phyloP scores from a whole-genome alignment of 2,113 vertebrate species.

The Mandrillus leucophaeus region DNA sequence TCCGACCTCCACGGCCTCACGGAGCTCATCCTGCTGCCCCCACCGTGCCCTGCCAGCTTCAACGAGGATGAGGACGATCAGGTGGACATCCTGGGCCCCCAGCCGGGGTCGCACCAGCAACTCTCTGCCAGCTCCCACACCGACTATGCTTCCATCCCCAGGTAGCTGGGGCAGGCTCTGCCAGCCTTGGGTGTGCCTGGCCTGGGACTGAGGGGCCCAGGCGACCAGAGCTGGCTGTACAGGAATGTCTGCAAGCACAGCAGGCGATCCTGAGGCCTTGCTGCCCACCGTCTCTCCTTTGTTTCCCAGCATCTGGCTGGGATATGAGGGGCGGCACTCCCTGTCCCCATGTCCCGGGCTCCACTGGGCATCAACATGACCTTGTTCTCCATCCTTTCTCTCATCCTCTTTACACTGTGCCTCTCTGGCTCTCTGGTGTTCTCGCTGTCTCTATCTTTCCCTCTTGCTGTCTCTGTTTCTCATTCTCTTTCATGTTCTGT shows the following conservation, averaged over 20 bases:
- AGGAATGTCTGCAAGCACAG: rapidly evolving
- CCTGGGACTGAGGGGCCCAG: neutral
- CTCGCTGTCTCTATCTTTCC: constrained; percentile 80
- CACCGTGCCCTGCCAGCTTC: neutral
- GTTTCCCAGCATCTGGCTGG: neutral
- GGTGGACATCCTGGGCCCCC: constrained; percentile 71
- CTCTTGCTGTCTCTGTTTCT: constrained; percentile 84
- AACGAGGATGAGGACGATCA: constrained; percentile 75
- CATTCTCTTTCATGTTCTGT: constrained; percentile 81
- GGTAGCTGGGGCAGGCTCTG: constrained; percentile 32
- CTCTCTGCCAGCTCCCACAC: constrained; percentile 54
- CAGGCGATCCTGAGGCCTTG: rapidly evolving
- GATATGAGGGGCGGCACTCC: rapidly evolving
- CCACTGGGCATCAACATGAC: neutral
- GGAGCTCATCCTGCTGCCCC: constrained; percentile 87
- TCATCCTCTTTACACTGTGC: constrained; percentile 79
- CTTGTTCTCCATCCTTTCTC: constrained; percentile 76
- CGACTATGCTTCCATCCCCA: constrained; percentile 88
- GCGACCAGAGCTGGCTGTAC: neutral
- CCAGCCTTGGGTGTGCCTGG: neutral
- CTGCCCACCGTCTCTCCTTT: neutral
- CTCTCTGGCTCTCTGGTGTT: constrained; percentile 81
- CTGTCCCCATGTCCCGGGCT: neutral
- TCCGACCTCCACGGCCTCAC: constrained; percentile 90
- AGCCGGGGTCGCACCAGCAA: neutral